Evolutionary conservation across 2,888 invertebrate species (phyloP).

Genomic region (Patella pellucida): DNA sequence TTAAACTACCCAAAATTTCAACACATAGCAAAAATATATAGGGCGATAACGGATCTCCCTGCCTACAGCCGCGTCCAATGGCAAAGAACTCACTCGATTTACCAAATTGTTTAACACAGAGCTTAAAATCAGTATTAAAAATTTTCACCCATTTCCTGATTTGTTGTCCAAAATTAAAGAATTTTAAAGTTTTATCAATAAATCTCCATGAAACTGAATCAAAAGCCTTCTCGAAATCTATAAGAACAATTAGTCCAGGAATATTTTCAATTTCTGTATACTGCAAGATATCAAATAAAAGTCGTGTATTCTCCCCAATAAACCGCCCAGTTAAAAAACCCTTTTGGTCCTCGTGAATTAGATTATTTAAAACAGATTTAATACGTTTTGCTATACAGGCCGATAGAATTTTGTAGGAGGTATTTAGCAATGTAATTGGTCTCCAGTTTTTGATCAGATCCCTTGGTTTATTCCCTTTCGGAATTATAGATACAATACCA

Average conservation of each 20-base stretch:
- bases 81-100: background rate
- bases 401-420: background rate
- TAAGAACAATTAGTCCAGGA: conserved; percentile 1
- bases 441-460: conserved; percentile 1
- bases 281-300: conserved; percentile 13
- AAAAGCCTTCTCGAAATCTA: conserved; percentile 25
- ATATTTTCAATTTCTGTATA: conserved; percentile 18
- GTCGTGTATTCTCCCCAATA: conserved; percentile 18
- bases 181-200: conserved; percentile 16
- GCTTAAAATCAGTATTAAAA: conserved; percentile 6
- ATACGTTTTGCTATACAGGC: background rate
- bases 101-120: background rate
- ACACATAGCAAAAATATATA: background rate
- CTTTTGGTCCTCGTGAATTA: too few relatives aligned
- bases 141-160: background rate
- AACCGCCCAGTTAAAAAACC: conserved; percentile 15
- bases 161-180: conserved; percentile 16
- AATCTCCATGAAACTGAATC: conserved; percentile 18
- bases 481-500: background rate
- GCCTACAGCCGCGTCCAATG: background rate
- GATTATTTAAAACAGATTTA: conserved; percentile 4
- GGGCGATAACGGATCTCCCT: background rate
- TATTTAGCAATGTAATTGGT: conserved; percentile 5
- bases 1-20: background rate
- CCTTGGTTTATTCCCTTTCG: conserved; percentile 5